These are phyloP conservation scores for Axinella damicornis DNA, from an alignment of 37 sponge, comb jelly and placozoan species.

Conservation along the genomic window DNA sequence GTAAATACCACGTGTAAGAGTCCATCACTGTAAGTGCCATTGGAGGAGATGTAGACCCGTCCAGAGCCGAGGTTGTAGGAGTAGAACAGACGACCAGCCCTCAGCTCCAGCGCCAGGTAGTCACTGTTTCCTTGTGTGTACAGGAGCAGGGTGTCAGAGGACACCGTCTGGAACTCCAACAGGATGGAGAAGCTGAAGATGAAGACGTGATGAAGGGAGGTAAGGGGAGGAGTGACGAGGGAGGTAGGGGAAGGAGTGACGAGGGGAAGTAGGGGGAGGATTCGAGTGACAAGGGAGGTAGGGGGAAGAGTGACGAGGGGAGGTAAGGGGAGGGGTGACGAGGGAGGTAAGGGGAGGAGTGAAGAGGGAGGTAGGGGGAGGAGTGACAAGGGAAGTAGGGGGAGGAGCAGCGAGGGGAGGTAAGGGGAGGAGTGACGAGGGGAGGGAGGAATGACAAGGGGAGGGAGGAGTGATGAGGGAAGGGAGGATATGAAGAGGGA, in stretches of 20 bases:
- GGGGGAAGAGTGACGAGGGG: no score
- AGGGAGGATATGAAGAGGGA: no score
- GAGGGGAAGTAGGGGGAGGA: no score
- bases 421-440: no score
- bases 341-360: no score
- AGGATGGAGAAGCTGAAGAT: constrained; percentile 28
- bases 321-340: no score
- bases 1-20: constrained; percentile 37
- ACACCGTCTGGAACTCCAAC: constrained; percentile 51
- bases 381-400: background rate
- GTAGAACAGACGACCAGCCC: constrained; percentile 45
- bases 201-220: no score
- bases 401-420: no score
- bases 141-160: constrained; percentile 61
- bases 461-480: no score
- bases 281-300: no score
- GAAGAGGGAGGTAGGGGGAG: background rate
- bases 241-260: background rate
- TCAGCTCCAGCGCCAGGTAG: constrained; percentile 62
- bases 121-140: constrained; percentile 57
- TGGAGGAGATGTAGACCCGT: constrained; percentile 16
- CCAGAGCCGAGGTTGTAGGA: constrained; percentile 66
- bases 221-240: background rate
- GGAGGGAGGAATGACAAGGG: no score
- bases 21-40: constrained; percentile 50